Evolutionary conservation across 2,888 invertebrate genomes (phyloP), one percentile per base, ranked within the genome.

Genomic region (Cerceris rybyensis): DNA sequence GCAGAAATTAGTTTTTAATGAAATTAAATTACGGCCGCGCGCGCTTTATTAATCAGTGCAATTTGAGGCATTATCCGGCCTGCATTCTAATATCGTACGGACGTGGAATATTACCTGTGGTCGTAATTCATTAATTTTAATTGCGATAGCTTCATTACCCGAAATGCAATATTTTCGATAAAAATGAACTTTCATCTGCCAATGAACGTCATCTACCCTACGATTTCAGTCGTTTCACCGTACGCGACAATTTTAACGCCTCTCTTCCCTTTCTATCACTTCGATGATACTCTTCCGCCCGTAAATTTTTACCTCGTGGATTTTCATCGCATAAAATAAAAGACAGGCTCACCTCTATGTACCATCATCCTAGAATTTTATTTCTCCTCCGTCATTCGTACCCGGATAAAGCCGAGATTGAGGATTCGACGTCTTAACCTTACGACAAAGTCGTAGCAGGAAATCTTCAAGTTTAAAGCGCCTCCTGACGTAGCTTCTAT

Each of bases 401-500:
- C 43, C 5, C 1, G 74, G 58, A 49, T 70, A 54, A 64, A 75
- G 72, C 58, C 14, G 46, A 28, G 11, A 7, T 49, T n/a, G 9
- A n/a, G 52, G 42, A 66, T 68, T 60, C 43, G 2, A 9, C 61
- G 54, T 61, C 71, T 69, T 71, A 70, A 50, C 54, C 55, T 72
- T 73, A 76, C 80, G 72, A 70, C 72, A 55, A 41, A 54, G 65
- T 50, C 72, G 57, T 68, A 80, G 41, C 67, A 46, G 28, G 61
- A 61, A 69, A 71, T 70, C 73, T 70, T 73, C 70, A 75, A 78
- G 49, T 76, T 68, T 66, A 52, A 73, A 66, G 75, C 50, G 67
- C 79, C 74, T 81, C 61, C 80, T 75, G 75, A 73, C 72, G 77
- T 65, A 58, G 79, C 73, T 64, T 69, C 70, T 46, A 49, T 58